phyloP scores from a whole-genome alignment of 2,797 vertebrate genomes.

The Percopsis omiscomaycus region DNA sequence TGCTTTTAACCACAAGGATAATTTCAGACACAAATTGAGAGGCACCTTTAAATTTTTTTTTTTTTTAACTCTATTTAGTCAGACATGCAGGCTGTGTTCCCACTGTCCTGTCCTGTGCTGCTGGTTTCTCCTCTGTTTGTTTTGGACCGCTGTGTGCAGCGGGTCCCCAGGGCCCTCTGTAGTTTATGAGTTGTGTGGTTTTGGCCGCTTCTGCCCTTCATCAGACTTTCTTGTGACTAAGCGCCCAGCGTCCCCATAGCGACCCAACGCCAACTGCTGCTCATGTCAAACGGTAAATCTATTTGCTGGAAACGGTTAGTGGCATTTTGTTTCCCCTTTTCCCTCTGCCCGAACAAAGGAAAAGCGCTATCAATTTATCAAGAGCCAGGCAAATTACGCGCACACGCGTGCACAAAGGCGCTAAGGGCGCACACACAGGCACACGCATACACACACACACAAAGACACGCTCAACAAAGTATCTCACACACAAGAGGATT shows the following conservation, averaged over 20 bases:
- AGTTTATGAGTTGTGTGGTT: constrained; percentile 5
- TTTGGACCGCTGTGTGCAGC: not conserved
- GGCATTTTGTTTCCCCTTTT: constrained; percentile 54
- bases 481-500: constrained; percentile 44
- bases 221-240: not conserved
- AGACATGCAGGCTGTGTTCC: not conserved
- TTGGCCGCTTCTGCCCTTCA: constrained; percentile 12
- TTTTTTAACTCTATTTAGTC: not conserved
- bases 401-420: constrained; percentile 12
- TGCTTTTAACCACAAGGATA: too few species aligned
- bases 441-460: constrained; percentile 18
- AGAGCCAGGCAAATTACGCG: constrained; percentile 47
- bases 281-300: constrained; percentile 56
- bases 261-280: constrained; percentile 43
- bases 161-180: constrained; percentile 10
- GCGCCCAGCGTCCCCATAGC: constrained; percentile 2
- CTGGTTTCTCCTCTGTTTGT: not conserved
- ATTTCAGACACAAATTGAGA: too few species aligned
- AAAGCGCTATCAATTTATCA: constrained; percentile 75
- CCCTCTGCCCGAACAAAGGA: constrained; percentile 59
- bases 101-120: not conserved
- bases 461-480: constrained; percentile 43
- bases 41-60: too few species aligned
- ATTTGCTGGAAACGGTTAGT: constrained; percentile 67
- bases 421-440: constrained; percentile 20